Evolutionary conservation across 1,140 invertebrate genomes (phyloP).

Genomic region (Drosophila funebris): DNA sequence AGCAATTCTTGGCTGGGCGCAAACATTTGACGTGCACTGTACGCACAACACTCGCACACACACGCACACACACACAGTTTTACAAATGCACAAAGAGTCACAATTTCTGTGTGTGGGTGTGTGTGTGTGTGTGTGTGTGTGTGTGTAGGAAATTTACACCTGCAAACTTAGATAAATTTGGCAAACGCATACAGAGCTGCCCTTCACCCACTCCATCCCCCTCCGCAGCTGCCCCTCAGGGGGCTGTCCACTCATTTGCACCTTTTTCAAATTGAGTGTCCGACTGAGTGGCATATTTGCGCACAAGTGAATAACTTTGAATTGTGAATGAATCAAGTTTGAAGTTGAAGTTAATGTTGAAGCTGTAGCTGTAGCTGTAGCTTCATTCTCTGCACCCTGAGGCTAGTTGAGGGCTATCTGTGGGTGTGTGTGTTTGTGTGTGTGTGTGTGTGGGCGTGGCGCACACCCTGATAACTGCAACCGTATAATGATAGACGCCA

Average conservation of each 20-base stretch:
- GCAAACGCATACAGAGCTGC: conserved; percentile 12
- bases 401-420: conserved; percentile 33
- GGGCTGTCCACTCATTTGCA: conserved; percentile 25
- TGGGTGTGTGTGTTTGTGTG: not conserved
- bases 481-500: conserved; percentile 80
- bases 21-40: conserved; percentile 47
- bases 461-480: conserved; percentile 75
- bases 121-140: not conserved
- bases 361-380: not conserved
- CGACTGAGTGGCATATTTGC: conserved; percentile 50
- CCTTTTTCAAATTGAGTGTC: conserved; percentile 32
- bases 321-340: conserved; percentile 33
- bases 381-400: conserved; percentile 18
- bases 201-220: not conserved
- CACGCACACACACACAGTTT: conserved; percentile 35
- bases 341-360: not conserved
- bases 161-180: conserved; percentile 58
- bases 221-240: not conserved
- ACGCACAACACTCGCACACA: conserved; percentile 21
- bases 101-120: not conserved
- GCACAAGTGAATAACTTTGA: conserved; percentile 53
- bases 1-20: conserved; percentile 37
- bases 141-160: conserved; percentile 44
- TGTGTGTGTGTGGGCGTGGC: conserved; percentile 34
- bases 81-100: conserved; percentile 13